Percentiles rank a stretch among this genome's conserved stretches.
Conservation (phyloP, 1,140 invertebrate species). For the Centruroides sculpturatus region DNA sequence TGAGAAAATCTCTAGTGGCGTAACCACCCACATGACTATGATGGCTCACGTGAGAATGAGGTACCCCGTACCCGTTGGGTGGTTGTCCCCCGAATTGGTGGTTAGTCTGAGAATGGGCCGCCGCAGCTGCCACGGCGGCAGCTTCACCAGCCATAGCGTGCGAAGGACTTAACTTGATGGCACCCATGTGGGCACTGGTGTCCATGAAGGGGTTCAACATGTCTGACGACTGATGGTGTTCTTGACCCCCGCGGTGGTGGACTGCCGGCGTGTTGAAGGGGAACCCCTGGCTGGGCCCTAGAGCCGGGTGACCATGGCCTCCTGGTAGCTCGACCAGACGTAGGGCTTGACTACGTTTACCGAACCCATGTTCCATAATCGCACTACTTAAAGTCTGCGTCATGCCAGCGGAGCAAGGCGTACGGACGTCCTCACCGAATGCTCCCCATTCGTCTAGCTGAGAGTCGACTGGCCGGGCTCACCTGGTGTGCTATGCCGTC, state of each 20-base stretch:
- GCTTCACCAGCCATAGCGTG: constrained; percentile 27
- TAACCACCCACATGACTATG: constrained; percentile 43
- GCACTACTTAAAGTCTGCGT: no score
- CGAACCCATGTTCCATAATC: no score
- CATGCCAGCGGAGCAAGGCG: no score
- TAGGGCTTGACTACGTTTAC: no score
- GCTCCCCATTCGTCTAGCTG: no score
- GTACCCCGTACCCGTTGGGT: constrained; percentile 33
- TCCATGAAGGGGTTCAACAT: constrained; percentile 71
- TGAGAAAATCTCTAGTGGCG: constrained; percentile 55
- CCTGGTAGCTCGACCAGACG: no score
- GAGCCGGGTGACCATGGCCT: no score
- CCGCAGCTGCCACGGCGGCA: constrained; percentile 1
- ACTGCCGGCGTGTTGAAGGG: constrained; percentile 3
- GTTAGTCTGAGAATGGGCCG: constrained; percentile 24
- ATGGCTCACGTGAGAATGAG: constrained; percentile 39
- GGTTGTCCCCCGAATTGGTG: constrained; percentile 27
- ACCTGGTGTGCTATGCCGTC: no score
- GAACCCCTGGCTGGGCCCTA: not conserved
- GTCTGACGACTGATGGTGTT: constrained; percentile 13
- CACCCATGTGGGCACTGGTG: constrained; percentile 44
- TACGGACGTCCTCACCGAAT: no score
- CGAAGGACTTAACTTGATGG: constrained; percentile 56
- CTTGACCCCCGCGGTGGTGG: constrained; percentile 7
- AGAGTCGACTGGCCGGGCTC: no score